A percentile compares a stretch with the other conserved stretches of the same genome.
Evolutionary conservation across 2,888 invertebrate genomes (phyloP).

Genomic region (Brachynemurus nebulosus): DNA sequence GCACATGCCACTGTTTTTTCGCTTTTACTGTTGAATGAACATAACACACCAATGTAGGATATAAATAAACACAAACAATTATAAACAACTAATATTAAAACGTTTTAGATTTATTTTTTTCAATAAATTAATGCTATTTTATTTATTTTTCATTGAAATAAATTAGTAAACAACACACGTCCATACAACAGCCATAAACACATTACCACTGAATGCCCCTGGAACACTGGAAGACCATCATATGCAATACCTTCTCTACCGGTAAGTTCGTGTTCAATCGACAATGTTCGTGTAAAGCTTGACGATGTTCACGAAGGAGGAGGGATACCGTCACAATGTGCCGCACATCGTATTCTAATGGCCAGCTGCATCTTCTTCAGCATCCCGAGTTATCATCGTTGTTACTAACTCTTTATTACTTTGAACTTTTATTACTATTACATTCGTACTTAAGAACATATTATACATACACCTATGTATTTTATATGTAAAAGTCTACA

Average conservation of each 20-base stretch:
- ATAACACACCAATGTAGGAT: background rate
- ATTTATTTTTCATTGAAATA: background rate
- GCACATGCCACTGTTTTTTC: slow-evolving; percentile 3
- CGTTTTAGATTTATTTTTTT: background rate
- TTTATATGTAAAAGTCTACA: too few species aligned
- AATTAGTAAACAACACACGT: slow-evolving; percentile 1
- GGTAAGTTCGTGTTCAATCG: background rate
- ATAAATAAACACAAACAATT: background rate
- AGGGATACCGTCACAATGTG: too few species aligned
- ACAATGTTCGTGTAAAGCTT: background rate
- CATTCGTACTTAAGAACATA: too few species aligned
- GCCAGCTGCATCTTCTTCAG: too few species aligned
- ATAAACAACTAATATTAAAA: background rate
- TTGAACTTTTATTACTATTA: too few species aligned
- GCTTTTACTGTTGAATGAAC: background rate
- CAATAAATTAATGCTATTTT: background rate
- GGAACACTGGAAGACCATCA: slow-evolving; percentile 7
- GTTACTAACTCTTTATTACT: too few species aligned
- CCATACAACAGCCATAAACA: slow-evolving; percentile 2
- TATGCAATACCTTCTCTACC: background rate
- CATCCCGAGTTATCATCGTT: too few species aligned
- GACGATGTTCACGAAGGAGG: too few species aligned
- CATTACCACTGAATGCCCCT: slow-evolving; percentile 7
- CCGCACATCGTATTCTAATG: too few species aligned
- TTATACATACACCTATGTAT: too few species aligned